Base-by-base conservation (phyloP, 1,140 invertebrate species). In the Drosophila ohnishii region DNA sequence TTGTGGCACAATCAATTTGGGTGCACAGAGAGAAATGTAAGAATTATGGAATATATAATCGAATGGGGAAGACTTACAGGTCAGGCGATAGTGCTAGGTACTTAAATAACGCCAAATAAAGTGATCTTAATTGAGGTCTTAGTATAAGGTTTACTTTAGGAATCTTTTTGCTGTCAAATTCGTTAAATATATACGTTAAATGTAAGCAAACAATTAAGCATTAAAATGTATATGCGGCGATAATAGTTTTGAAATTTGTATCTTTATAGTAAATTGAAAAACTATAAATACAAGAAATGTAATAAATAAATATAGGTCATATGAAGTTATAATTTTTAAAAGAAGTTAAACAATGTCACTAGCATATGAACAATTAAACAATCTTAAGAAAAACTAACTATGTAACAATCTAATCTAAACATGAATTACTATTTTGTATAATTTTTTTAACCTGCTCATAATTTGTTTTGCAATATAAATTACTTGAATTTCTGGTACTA, bases 1-100 rank as follows among this genome's bases (percentile, higher is more conserved):
- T 62, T 74, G 50, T 53, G 61, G 47, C 44, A 19, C 11, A 35
- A 32, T 65, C 35, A 35, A 64, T 48, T 48, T 37, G 42, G 35
- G 19, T 60, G 28, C 34, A 47, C 35, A 32, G 42, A 16, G 19
- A 39, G 14, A 61, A 53, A 51, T 7, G 11, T 1, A 19, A 16
- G 22, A 25, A 28, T 28, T 28, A 0, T 6, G 25, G 25, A 22
- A 22, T 22, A 22, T 2, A 19, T 19, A 19, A 19, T 19, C 19
- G 19, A 19, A 0, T 6, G 25, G 25, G 5, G 5, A 28, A 28
- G 25, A 28, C 19, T 28, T 28, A 28, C 19, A 28, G 0, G 25
- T 28, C 25, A 28, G 25, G 25, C 25, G 25, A 28, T 28, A 28
- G 25, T 28, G 22, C 3, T 28, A 3, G 1, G 13, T 28, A n/a